These are phyloP conservation scores for Papilio machaon DNA, from an alignment of 1,140 invertebrate genomes.

Conservation along the genomic window DNA sequence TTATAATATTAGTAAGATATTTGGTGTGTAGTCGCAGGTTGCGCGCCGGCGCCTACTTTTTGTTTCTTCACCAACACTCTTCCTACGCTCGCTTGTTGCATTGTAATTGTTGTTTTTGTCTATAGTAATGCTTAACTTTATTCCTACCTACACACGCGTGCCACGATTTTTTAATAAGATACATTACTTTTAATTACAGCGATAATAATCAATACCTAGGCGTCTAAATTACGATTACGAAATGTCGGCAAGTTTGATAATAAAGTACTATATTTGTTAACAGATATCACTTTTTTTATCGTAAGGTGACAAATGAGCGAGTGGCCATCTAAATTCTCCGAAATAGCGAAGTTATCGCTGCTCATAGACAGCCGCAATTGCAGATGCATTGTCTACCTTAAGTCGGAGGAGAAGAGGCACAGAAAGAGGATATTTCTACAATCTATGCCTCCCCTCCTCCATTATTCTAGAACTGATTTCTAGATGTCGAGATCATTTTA, in stretches of 20 bases:
- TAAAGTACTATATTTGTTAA: not conserved
- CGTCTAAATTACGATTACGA: not conserved
- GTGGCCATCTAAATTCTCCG: too few species aligned
- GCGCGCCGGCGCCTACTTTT: constrained; percentile 16
- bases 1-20: not conserved
- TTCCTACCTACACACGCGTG: not conserved
- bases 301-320: too few species aligned
- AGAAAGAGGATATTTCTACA: too few species aligned
- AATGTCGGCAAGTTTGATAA: constrained; percentile 1
- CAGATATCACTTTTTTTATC: not conserved
- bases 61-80: not conserved
- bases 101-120: not conserved
- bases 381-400: too few species aligned
- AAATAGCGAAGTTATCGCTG: too few species aligned
- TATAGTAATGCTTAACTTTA: not conserved
- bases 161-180: not conserved
- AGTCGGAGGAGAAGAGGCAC: too few species aligned
- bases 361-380: too few species aligned
- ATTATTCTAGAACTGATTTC: too few species aligned
- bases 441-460: too few species aligned
- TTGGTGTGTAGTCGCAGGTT: not conserved
- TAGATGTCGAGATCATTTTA: too few species aligned
- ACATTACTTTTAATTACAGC: constrained; percentile 3
- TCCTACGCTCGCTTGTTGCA: not conserved
- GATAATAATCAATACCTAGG: not conserved